Evolutionary conservation across 2,113 vertebrate species (phyloP).

Genomic region (Barnardius zonarius): DNA sequence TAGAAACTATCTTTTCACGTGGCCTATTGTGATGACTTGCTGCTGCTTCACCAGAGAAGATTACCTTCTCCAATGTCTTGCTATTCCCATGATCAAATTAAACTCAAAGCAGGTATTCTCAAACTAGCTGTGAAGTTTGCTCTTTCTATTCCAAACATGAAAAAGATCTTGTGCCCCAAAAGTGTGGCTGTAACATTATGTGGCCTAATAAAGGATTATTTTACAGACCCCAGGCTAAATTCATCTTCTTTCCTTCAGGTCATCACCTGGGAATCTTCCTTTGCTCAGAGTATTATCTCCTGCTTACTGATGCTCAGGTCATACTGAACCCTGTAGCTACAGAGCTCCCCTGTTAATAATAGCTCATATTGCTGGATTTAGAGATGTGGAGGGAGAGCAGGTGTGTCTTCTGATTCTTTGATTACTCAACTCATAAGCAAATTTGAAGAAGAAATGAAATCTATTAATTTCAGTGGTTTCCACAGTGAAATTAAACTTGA

Average conservation of each 20-base stretch:
- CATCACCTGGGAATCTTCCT: not conserved
- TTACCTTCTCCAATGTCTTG: not conserved
- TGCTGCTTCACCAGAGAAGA: not conserved
- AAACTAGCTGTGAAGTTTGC: not conserved
- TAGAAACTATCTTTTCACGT: not conserved
- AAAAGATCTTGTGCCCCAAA: not conserved
- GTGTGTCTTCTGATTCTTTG: not conserved
- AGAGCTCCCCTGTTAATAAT: not conserved
- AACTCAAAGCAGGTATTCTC: not conserved
- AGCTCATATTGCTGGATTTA: not conserved
- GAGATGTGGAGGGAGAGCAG: not conserved
- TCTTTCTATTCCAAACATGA: not conserved
- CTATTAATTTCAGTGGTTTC: not conserved
- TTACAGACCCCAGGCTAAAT: not conserved
- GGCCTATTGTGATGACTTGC: not conserved
- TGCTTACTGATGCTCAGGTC: not conserved
- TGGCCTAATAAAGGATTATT: not conserved
- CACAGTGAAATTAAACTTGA: not conserved
- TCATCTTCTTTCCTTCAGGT: not conserved
- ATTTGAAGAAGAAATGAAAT: not conserved
- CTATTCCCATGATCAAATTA: not conserved
- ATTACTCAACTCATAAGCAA: not conserved
- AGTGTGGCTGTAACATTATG: not conserved
- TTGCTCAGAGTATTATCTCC: not conserved
- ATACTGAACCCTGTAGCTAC: not conserved